Evolutionary conservation across 2,113 vertebrate species (phyloP), one percentile per base, ranked within the genome.

Genomic region (Amblyopsis rosae): DNA sequence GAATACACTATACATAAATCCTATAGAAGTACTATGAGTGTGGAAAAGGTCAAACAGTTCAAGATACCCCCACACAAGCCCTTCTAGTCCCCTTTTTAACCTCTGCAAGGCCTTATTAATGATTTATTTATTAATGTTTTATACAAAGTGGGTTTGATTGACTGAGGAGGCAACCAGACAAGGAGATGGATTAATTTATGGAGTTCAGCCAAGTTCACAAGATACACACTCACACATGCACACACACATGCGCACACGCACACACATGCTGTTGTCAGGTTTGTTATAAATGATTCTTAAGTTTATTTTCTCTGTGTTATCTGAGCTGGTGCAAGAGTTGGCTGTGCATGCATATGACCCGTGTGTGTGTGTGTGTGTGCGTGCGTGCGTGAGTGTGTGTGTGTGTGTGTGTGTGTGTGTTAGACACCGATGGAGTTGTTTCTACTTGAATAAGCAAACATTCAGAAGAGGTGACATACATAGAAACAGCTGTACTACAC

Each of bases 241-340:
- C 69, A 9, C 53, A 1, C 75, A 77, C 67, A 59, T 26, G 65
- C 47, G 72, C 58, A 72, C 58, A 62, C 64, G 49, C 64, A n/a
- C 69, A 9, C 53, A 69, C 53, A 3, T 10, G 41, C 19, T 13
- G 32, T 74, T 85, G 76, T 69, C 58, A 55, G 72, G 45, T 75
- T 73, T 74, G 72, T 41, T 72, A 83, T 88, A 84, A 91, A 93
- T 82, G 82, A 72, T 89, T 88, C 69, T 75, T 87, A 79, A 82
- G 74, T 92, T 73, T 89, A 81, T 92, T 93, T 91, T 84, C 63
- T 87, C 91, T 88, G 81, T 76, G 82, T 81, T 79, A 80, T 78
- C 19, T 75, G 79, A 90, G 75, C 67, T 87, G 81, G 73, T 82
- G 64, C 86, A 90, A 91, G 90, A 69, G 69, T 86, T 89, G 68